Conservation (phyloP, 2,888 invertebrate genomes). For the Campopleginae sp. region DNA sequence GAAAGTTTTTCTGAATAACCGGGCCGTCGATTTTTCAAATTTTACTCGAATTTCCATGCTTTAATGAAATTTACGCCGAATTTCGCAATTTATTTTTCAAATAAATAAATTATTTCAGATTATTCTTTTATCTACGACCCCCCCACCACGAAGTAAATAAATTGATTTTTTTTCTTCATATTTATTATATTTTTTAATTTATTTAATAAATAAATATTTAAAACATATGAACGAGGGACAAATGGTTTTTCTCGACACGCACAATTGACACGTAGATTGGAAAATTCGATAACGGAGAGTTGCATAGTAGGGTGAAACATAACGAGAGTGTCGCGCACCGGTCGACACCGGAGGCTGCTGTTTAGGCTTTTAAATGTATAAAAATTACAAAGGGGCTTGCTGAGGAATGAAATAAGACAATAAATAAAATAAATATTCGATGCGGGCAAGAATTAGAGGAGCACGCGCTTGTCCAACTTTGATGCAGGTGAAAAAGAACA, state of each 20-base stretch:
- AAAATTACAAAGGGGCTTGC: constrained; percentile 45
- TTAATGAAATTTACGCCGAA: no score
- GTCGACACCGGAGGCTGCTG: not conserved
- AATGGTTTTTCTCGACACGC: constrained; percentile 2
- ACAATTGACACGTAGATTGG: constrained; percentile 26
- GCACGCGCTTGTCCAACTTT: constrained; percentile 11
- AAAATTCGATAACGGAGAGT: constrained; percentile 13
- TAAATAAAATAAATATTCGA: constrained; percentile 38
- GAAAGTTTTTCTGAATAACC: no score
- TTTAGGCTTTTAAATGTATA: constrained; percentile 33
- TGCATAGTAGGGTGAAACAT: no score
- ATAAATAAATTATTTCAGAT: no score
- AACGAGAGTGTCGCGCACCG: constrained; percentile 5
- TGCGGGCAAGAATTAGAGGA: constrained; percentile 57
- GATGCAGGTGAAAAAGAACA: constrained; percentile 57
- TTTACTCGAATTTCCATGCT: no score
- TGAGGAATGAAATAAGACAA: constrained; percentile 2
- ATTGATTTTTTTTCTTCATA: no score
- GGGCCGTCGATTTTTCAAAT: no score
- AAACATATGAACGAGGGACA: constrained; percentile 1
- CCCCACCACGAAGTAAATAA: no score
- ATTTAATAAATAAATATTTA: not conserved
- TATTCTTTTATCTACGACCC: no score
- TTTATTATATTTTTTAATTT: no score
- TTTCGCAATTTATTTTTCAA: no score